phyloP scores from a whole-genome alignment of 2,888 invertebrate genomes.

The Eretmocerus hayati region DNA sequence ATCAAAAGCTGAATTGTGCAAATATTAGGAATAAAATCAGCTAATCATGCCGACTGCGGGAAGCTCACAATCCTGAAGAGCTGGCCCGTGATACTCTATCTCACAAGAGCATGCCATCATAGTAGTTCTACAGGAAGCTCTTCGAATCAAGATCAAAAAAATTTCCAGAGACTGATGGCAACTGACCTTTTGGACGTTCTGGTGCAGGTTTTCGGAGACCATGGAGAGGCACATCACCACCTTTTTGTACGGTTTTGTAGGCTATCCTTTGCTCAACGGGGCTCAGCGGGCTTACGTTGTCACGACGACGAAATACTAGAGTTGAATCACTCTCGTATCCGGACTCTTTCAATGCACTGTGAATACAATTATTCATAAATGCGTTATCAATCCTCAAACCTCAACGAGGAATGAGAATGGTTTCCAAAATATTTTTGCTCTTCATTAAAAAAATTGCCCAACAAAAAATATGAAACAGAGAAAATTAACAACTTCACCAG shows the following conservation, averaged over 20 bases:
- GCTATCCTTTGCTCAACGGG: slow-evolving; percentile 78
- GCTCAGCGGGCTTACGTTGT: slow-evolving; percentile 62
- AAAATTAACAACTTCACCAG: too few relatives aligned
- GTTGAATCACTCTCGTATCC: slow-evolving; percentile 90
- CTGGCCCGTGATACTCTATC: too few relatives aligned
- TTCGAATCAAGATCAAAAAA: too few relatives aligned
- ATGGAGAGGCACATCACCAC: slow-evolving; percentile 88
- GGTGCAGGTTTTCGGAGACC: slow-evolving; percentile 89
- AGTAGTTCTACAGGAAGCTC: too few relatives aligned
- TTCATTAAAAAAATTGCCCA: too few relatives aligned
- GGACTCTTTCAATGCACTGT: slow-evolving; percentile 74
- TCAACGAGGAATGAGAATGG: too few relatives aligned
- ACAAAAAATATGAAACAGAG: too few relatives aligned
- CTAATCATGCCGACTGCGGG: neutral
- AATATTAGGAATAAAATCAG: too few relatives aligned
- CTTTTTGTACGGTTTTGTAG: slow-evolving; percentile 84
- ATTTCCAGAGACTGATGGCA: slow-evolving; percentile 1
- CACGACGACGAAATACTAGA: slow-evolving; percentile 72
- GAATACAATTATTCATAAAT: slow-evolving; percentile 18
- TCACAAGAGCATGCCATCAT: too few relatives aligned
- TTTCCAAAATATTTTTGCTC: too few relatives aligned
- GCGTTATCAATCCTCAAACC: too few relatives aligned
- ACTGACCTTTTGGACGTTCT: slow-evolving; percentile 68
- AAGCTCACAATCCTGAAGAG: neutral
- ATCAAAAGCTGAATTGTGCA: too few relatives aligned